These are phyloP conservation scores for Hippoglossus stenolepis DNA, from an alignment of 2,113 vertebrate species.

Conservation along the genomic window DNA sequence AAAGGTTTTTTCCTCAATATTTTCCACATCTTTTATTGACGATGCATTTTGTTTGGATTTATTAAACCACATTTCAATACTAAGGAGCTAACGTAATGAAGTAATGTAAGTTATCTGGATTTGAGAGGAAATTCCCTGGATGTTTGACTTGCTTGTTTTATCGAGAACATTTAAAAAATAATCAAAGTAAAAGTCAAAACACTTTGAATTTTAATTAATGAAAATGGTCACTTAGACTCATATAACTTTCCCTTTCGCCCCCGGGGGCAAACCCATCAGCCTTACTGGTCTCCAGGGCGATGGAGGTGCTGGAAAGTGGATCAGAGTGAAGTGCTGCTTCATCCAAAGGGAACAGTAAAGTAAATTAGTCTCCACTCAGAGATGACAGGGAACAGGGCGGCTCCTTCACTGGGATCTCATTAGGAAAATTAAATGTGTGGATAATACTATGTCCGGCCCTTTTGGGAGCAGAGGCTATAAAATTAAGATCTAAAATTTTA, in stretches of 20 bases:
- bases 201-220: slow-evolving; percentile 33
- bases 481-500: not conserved
- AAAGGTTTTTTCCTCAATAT: no score
- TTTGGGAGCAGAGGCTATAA: not conserved
- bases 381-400: slow-evolving; percentile 18
- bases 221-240: slow-evolving; percentile 35
- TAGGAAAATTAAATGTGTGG: slow-evolving; percentile 52
- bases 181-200: slow-evolving; percentile 2
- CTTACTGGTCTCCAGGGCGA: slow-evolving; percentile 44
- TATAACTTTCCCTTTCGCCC: not conserved
- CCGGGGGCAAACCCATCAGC: slow-evolving; percentile 30
- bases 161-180: not conserved
- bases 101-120: no score
- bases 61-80: no score
- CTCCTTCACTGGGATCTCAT: slow-evolving; percentile 26
- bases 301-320: slow-evolving; percentile 56
- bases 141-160: no score
- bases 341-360: slow-evolving; percentile 54
- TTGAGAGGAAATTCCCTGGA: no score
- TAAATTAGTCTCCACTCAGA: slow-evolving; percentile 61
- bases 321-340: slow-evolving; percentile 44
- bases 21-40: no score
- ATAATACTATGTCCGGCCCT: not conserved
- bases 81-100: no score
- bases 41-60: no score